phyloP scores from a whole-genome alignment of 2,113 vertebrate species.

The Etheostoma spectabile region DNA sequence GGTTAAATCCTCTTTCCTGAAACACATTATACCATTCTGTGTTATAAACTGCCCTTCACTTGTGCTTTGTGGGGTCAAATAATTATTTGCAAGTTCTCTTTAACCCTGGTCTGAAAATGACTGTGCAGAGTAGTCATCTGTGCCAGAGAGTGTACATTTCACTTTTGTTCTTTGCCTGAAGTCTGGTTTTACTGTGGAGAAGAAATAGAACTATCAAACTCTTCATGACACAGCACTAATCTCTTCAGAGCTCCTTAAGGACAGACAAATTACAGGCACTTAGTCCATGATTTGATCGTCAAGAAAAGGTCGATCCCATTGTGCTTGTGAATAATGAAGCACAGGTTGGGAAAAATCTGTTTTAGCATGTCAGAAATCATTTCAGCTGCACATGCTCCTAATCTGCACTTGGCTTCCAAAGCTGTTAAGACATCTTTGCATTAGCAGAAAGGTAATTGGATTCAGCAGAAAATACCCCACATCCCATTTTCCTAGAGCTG shows the following conservation, averaged over 20 bases:
- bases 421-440: conserved; percentile 60
- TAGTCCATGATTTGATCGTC: conserved; percentile 21
- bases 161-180: conserved; percentile 8
- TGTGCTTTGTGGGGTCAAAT: not conserved
- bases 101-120: conserved; percentile 1
- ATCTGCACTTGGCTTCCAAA: conserved; percentile 72
- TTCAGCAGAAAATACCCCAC: conserved; percentile 78
- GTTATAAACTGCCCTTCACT: not conserved
- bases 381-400: conserved; percentile 70
- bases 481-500: conserved; percentile 50
- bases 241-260: conserved; percentile 38
- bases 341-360: conserved; percentile 28
- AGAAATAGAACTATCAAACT: conserved; percentile 7
- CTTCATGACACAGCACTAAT: conserved; percentile 33
- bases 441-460: conserved; percentile 81
- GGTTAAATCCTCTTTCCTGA: not conserved
- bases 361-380: conserved; percentile 44
- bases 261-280: conserved; percentile 28
- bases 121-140: not conserved
- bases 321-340: conserved; percentile 35
- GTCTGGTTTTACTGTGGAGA: conserved; percentile 25
- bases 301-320: conserved; percentile 44
- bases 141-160: not conserved
- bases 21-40: not conserved
- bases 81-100: not conserved